These are phyloP conservation scores for Danio jaintianensis DNA, from an alignment of 2,797 vertebrate species.

Conservation along the genomic window DNA sequence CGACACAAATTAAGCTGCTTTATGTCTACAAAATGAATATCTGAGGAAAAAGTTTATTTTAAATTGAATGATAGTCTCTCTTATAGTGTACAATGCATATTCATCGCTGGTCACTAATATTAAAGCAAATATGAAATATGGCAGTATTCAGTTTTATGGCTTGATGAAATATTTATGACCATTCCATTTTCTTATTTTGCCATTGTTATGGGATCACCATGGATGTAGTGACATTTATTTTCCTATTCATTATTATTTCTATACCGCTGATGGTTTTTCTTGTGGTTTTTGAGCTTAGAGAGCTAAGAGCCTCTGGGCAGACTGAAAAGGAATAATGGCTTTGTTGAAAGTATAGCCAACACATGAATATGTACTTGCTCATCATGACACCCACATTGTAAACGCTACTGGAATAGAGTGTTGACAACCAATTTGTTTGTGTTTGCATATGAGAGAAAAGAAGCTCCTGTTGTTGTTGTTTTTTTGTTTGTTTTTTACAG, in stretches of 20 bases:
- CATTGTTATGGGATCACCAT: background rate
- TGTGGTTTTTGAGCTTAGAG: background rate
- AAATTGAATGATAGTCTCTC: too few species aligned
- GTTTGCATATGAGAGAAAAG: background rate
- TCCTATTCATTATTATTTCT: conserved; percentile 10
- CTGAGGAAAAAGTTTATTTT: too few species aligned
- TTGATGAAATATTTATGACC: background rate
- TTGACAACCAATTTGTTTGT: conserved; percentile 14
- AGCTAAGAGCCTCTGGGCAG: background rate
- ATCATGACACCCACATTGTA: conserved; percentile 14
- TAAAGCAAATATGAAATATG: too few species aligned
- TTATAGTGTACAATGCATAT: too few species aligned
- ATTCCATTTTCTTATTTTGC: background rate
- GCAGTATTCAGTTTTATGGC: background rate
- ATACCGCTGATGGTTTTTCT: conserved; percentile 19
- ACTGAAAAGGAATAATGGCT: conserved; percentile 12
- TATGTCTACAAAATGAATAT: too few species aligned
- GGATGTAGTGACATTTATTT: background rate
- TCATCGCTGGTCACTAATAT: too few species aligned
- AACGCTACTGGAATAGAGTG: background rate
- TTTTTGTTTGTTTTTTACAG: background rate
- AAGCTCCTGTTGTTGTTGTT: background rate
- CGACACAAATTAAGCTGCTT: too few species aligned
- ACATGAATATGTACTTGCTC: conserved; percentile 17
- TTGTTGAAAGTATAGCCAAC: conserved; percentile 22